Evolutionary conservation across 2,888 invertebrate species (phyloP).

Genomic region (Macropis europaea): DNA sequence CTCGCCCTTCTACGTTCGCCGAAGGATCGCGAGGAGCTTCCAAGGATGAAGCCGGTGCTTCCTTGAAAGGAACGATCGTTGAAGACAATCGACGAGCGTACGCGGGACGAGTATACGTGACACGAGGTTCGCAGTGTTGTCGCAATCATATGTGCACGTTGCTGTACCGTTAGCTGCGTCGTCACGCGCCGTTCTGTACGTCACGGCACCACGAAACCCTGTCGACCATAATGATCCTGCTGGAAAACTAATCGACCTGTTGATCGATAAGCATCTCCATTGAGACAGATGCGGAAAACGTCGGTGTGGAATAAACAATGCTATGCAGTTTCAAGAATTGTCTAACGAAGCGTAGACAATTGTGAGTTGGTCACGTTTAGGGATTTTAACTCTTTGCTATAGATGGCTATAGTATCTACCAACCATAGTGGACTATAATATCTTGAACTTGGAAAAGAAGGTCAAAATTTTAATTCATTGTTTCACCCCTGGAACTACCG

Average conservation of each 20-base stretch:
- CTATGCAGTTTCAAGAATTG: no score
- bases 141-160: slow-evolving; percentile 61
- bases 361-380: no score
- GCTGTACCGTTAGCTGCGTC: slow-evolving; percentile 62
- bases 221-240: slow-evolving; percentile 28
- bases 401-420: no score
- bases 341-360: no score
- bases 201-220: slow-evolving; percentile 37
- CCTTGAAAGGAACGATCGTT: slow-evolving; percentile 44
- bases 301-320: no score
- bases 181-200: slow-evolving; percentile 46
- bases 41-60: slow-evolving; percentile 39
- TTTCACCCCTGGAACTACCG: no score
- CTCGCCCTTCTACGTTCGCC: slow-evolving; percentile 27
- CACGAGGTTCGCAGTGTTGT: slow-evolving; percentile 39
- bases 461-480: no score
- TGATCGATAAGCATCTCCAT: slow-evolving; percentile 18
- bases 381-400: no score
- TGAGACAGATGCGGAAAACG: slow-evolving; percentile 5
- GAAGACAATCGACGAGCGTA: slow-evolving; percentile 38
- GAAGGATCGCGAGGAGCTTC: slow-evolving; percentile 41
- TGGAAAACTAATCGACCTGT: slow-evolving; percentile 38
- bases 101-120: slow-evolving; percentile 21
- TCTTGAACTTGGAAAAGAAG: no score
- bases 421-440: no score